A percentile compares a stretch with the other conserved stretches of the same genome.
These are phyloP conservation scores for Siniperca knerii DNA, from an alignment of 2,113 vertebrate species.

Conservation along the genomic window DNA sequence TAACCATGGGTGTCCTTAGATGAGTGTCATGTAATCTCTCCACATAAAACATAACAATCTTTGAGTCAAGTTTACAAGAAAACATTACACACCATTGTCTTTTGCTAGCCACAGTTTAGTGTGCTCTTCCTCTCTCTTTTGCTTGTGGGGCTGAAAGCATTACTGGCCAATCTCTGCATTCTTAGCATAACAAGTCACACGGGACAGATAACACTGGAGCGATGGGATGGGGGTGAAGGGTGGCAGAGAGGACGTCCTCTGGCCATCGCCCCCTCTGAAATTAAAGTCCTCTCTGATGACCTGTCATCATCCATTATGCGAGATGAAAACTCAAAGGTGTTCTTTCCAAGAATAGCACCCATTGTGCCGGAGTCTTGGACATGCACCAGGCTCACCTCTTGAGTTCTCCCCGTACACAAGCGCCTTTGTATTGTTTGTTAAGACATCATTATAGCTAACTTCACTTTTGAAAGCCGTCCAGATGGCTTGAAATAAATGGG, in stretches of 20 bases:
- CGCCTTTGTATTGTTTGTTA: slow-evolving; percentile 74
- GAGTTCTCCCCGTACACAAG: slow-evolving; percentile 71
- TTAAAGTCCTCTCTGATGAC: slow-evolving; percentile 68
- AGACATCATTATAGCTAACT: slow-evolving; percentile 73
- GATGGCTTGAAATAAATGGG: slow-evolving; percentile 52
- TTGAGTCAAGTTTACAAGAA: background rate
- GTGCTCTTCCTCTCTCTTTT: slow-evolving; percentile 1
- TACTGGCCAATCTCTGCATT: slow-evolving; percentile 43
- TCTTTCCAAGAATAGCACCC: slow-evolving; percentile 79
- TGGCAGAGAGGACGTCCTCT: slow-evolving; percentile 57
- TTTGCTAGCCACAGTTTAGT: background rate
- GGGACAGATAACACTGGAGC: slow-evolving; percentile 49
- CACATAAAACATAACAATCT: background rate
- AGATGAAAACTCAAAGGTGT: slow-evolving; percentile 71
- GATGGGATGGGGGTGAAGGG: slow-evolving; percentile 17
- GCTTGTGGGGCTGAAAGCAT: background rate
- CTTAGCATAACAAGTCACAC: slow-evolving; percentile 47
- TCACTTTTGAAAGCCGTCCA: slow-evolving; percentile 70
- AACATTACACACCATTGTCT: background rate
- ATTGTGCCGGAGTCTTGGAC: slow-evolving; percentile 77
- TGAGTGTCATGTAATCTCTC: background rate
- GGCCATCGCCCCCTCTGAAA: slow-evolving; percentile 64
- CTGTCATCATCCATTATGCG: slow-evolving; percentile 68
- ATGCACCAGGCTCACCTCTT: slow-evolving; percentile 62
- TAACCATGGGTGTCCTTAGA: background rate